These are phyloP conservation scores for Rhagologus leucostigma DNA, from an alignment of 2,113 vertebrate species.

Conservation along the genomic window DNA sequence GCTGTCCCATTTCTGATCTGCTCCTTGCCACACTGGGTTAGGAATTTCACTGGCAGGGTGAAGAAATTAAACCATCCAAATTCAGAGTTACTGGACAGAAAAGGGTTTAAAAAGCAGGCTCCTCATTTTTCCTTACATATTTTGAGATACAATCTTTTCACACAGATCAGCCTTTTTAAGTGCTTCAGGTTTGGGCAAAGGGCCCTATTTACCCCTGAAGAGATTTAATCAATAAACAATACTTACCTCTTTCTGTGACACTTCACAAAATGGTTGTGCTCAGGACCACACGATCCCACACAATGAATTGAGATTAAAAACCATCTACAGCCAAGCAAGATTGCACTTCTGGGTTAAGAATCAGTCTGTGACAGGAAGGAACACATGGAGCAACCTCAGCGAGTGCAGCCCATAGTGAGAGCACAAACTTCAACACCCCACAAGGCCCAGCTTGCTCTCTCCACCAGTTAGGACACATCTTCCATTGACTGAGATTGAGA, in stretches of 20 bases:
- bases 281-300: background rate
- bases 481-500: background rate
- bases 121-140: background rate
- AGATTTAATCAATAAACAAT: background rate
- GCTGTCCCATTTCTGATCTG: background rate
- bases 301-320: background rate
- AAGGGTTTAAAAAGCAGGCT: background rate
- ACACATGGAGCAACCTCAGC: background rate
- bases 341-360: background rate
- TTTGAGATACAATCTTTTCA: background rate
- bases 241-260: background rate
- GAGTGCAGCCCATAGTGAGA: background rate
- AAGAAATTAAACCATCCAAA: background rate
- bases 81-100: background rate
- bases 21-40: background rate
- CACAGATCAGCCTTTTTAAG: background rate
- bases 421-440: background rate
- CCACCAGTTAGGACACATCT: background rate
- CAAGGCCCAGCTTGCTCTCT: background rate
- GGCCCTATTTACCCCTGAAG: background rate
- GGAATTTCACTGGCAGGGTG: background rate
- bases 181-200: background rate
- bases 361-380: background rate
- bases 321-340: background rate
- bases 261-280: background rate